Evolutionary conservation across 2,113 vertebrate species (phyloP), one percentile per base, ranked within the genome.

Genomic region (Saccopteryx bilineata): DNA sequence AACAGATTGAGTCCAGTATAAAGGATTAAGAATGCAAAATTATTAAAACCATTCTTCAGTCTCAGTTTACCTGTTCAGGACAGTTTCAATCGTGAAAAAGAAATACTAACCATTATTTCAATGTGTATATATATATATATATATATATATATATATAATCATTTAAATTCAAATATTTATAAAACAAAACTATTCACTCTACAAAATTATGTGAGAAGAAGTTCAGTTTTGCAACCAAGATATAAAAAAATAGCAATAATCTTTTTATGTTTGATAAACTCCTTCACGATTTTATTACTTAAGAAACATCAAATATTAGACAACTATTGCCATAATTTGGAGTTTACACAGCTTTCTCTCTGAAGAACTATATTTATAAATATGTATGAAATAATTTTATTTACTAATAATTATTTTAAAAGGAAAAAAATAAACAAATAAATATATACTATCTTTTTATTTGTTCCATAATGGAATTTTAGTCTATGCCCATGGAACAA

Each of bases 341-440:
- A 93, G 21, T 46, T 81, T 66, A 46, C 19, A 48, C 6, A 93
- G 5, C 28, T 81, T 90, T 76, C 39, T 92, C 1, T 75, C 10
- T 90, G 13, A 56, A 90, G 39, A 90, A 69, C 90, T 66, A 80
- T 63, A 33, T 90, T 93, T 23, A 90, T 56, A 23, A 86, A 31
- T 26, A 9, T 28, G 2, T 17, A 61, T 61, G 60, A 93, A 75
- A 86, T 93, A 54, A 76, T 63, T 95, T 11, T 31, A 86, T 81
- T 85, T 81, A 68, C 7, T 63, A 75, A 69, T 2, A 7, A 63
- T 68, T 68, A 74, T 54, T 63, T 7, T 58, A 72, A 92, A 93
- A 92, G 26, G 66, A 12, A 84, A 24, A 66, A 50, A 50, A 23
- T 58, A 63, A 79, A 39, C 7, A 82, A 69, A 76, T 6, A 66